These are phyloP conservation scores for Saguinus oedipus DNA, from an alignment of 2,797 vertebrate species.

Conservation along the genomic window DNA sequence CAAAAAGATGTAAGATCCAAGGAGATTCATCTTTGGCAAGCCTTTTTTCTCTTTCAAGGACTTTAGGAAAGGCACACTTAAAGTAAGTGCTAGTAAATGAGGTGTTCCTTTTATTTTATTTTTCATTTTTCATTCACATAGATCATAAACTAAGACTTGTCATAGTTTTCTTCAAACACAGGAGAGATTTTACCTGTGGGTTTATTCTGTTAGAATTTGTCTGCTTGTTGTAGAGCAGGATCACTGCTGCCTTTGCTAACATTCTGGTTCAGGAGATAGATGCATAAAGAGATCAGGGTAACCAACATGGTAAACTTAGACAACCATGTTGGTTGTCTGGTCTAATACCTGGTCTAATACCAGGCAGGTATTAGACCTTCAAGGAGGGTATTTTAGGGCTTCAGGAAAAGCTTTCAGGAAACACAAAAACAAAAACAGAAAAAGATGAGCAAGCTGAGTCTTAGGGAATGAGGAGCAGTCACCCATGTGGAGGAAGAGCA, in stretches of 20 bases:
- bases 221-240: neutral
- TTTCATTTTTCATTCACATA: neutral
- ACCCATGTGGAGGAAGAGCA: neutral
- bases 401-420: neutral
- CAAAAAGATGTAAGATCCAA: neutral
- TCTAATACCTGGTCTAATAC: too few relatives aligned
- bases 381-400: neutral
- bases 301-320: neutral
- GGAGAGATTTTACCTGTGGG: neutral
- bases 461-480: neutral
- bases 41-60: neutral
- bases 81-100: neutral
- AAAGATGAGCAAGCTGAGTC: neutral
- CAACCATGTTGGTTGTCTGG: neutral
- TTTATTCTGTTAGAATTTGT: neutral
- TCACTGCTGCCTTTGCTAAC: neutral
- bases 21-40: neutral
- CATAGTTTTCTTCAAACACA: neutral
- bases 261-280: neutral
- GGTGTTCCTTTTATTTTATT: neutral
- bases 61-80: neutral
- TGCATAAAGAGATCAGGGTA: neutral
- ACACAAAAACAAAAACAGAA: neutral
- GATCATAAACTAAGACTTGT: neutral
- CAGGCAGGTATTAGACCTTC: neutral